These are phyloP conservation scores for Dascyllus trimaculatus DNA, from an alignment of 2,113 vertebrate genomes.

Conservation along the genomic window DNA sequence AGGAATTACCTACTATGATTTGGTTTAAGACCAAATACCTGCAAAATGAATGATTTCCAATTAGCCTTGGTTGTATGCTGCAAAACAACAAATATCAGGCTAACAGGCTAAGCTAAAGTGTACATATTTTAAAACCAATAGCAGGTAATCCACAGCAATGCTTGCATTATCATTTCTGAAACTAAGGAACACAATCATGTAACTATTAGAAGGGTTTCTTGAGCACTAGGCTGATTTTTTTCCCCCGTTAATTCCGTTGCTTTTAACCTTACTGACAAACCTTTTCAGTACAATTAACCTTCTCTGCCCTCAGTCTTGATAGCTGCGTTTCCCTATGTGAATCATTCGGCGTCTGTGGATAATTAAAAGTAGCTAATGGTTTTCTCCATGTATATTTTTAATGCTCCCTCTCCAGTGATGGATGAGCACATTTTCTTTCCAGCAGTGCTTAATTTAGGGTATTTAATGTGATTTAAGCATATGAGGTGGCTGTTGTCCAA, in stretches of 20 bases:
- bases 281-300: neutral
- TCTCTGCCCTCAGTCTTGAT: neutral
- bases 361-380: constrained; percentile 17
- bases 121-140: no score
- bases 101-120: no score
- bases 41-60: no score
- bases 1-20: no score
- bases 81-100: no score
- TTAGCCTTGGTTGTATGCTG: no score
- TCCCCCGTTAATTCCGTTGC: neutral
- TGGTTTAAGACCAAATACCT: no score
- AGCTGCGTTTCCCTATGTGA: neutral
- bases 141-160: no score
- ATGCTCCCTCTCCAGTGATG: constrained; percentile 1
- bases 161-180: no score
- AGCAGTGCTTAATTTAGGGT: constrained; percentile 17
- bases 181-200: neutral
- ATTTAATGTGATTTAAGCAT: constrained; percentile 7
- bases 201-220: neutral
- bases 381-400: neutral
- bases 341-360: neutral
- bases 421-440: constrained; percentile 8
- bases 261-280: constrained; percentile 5
- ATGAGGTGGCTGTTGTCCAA: neutral
- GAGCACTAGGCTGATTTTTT: no score